Base-by-base conservation (phyloP, 2,113 vertebrate genomes). In the Amblyornis subalaris region DNA sequence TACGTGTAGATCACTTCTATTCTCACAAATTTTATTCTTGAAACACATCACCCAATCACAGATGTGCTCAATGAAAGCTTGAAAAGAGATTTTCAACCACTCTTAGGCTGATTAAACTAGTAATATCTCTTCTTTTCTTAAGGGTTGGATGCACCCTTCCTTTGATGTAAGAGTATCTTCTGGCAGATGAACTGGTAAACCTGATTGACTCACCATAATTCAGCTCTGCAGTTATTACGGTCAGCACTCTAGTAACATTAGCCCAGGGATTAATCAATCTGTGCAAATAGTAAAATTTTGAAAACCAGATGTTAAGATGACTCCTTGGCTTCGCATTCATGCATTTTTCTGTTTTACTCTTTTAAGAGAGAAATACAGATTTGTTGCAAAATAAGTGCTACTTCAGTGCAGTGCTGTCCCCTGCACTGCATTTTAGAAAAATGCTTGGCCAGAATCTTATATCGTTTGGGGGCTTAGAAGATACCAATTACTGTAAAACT, bases 1-100 rank as follows among this genome's bases (percentile, higher is more conserved):
- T 55, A 47, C 0, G 0, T 11, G 9, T 48, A 66, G 33, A 45
- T 51, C 23, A 45, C 47, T 40, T 48, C 38, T 0, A 3, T 62
- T 79, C 51, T 65, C 33, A 55, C 7, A 48, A 73, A 57, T 48
- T 60, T 91, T 22, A 20, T 53, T 35, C 23, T 73, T 90, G 28
- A 66, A 25, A 51, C 62, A 24, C 5, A 61, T 42, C 29, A 88
- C 6, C 1, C 17, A 40, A 75, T 88, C 55, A 60, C 40, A 91
- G 10, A 45, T 51, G 8, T 75, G 7, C 18, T 53, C 35, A 85
- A 87, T 60, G 8, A 90, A 95, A 87, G 5, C 35, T 54, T 77
- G 13, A 38, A 64, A 80, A 73, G 1, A 80, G 1, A 29, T 24
- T 86, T 85, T 89, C 45, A 79, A 45, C 7, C 21, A 51, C 22